Conservation (phyloP, 1,140 invertebrate species). For the Cydia fagiglandana region DNA sequence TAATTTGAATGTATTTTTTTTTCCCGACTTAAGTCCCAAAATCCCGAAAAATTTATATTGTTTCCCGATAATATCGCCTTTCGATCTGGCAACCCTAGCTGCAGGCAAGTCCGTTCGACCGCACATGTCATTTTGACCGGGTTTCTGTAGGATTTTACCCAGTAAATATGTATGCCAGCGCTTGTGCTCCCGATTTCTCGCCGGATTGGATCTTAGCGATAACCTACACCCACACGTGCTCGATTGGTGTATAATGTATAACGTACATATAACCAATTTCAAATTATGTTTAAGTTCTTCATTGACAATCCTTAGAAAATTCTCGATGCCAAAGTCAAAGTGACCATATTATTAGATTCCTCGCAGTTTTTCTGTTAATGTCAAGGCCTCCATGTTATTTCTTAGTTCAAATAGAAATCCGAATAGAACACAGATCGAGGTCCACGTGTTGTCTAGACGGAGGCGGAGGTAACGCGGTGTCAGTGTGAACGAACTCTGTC, state of each 20-base stretch:
- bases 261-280: not conserved
- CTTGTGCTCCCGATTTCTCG: not conserved
- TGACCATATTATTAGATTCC: too few relatives aligned
- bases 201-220: not conserved
- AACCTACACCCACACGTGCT: not conserved
- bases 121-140: not conserved
- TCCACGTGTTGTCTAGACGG: slow-evolving; percentile 29
- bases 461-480: slow-evolving; percentile 35
- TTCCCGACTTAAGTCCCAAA: too few relatives aligned
- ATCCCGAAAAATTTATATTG: too few relatives aligned
- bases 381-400: too few relatives aligned
- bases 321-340: too few relatives aligned
- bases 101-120: not conserved
- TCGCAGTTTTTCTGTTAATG: not conserved
- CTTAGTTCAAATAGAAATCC: not conserved
- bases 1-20: too few relatives aligned
- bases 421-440: not conserved
- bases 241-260: not conserved
- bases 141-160: slow-evolving; percentile 8
- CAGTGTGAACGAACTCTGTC: slow-evolving; percentile 74
- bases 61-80: too few relatives aligned
- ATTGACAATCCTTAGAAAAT: too few relatives aligned
- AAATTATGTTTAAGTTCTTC: too few relatives aligned
- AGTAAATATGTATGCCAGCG: not conserved
- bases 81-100: too few relatives aligned